Percentiles rank a stretch among this genome's conserved stretches.
Conservation (phyloP, 1,140 invertebrate species). For the Prorops nasuta region DNA sequence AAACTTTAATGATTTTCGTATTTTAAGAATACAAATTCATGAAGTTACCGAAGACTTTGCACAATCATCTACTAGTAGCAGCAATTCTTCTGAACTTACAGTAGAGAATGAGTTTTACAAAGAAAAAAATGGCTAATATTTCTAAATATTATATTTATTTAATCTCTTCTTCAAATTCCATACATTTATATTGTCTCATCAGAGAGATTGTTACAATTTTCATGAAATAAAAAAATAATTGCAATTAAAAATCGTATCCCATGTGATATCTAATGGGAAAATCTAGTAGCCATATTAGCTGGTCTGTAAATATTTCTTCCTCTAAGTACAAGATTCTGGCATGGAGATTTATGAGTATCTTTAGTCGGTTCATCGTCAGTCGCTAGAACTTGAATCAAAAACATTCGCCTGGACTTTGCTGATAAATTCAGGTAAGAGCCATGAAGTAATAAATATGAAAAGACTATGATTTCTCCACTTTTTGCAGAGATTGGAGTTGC, state of each 20-base stretch:
- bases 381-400: constrained; percentile 59
- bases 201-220: too few relatives aligned
- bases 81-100: too few relatives aligned
- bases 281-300: constrained; percentile 49
- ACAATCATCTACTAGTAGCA: too few relatives aligned
- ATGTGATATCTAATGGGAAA: constrained; percentile 29
- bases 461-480: constrained; percentile 61
- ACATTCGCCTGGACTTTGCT: constrained; percentile 57
- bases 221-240: too few relatives aligned
- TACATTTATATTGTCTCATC: too few relatives aligned
- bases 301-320: constrained; percentile 51
- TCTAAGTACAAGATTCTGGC: constrained; percentile 57
- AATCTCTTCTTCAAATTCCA: too few relatives aligned
- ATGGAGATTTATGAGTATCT: constrained; percentile 53
- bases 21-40: constrained; percentile 27
- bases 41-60: constrained; percentile 14
- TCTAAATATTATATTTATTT: too few relatives aligned
- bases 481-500: constrained; percentile 58
- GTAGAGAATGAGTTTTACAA: too few relatives aligned
- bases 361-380: constrained; percentile 59
- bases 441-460: constrained; percentile 64
- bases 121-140: too few relatives aligned
- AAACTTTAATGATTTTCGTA: constrained; percentile 23
- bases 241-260: too few relatives aligned
- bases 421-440: constrained; percentile 63